Evolutionary conservation across 1,140 invertebrate genomes (phyloP).

Genomic region (Homalodisca vitripennis): DNA sequence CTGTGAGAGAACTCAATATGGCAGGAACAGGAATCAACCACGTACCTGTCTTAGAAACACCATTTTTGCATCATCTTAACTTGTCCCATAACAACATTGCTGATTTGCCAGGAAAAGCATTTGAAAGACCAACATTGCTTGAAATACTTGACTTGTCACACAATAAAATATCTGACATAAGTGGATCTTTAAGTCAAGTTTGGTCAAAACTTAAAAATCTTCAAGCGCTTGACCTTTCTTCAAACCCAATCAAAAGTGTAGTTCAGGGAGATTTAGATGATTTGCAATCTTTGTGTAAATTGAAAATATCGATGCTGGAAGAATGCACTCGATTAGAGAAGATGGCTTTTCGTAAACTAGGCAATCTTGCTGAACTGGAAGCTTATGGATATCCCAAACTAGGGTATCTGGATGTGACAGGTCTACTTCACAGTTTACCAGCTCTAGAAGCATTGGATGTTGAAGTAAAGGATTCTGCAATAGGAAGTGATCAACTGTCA

Average conservation of each 20-base stretch:
- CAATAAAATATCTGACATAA: conserved; percentile 65
- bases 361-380: conserved; percentile 65
- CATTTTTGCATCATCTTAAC: conserved; percentile 80
- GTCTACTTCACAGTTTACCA: conserved; percentile 68
- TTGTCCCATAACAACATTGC: conserved; percentile 74
- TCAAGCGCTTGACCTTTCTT: conserved; percentile 70
- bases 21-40: conserved; percentile 71
- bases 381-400: conserved; percentile 73
- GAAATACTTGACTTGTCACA: conserved; percentile 74
- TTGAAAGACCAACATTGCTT: conserved; percentile 75
- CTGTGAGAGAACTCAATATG: conserved; percentile 75
- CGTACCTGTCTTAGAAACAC: conserved; percentile 75
- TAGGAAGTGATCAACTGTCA: conserved; percentile 79
- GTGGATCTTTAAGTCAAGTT: conserved; percentile 51
- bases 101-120: conserved; percentile 61
- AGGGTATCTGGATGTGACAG: conserved; percentile 80
- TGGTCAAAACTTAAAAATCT: conserved; percentile 68
- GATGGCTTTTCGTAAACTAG: conserved; percentile 70
- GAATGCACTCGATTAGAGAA: conserved; percentile 77
- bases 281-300: conserved; percentile 60
- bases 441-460: conserved; percentile 72
- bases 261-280: conserved; percentile 71
- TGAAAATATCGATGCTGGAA: conserved; percentile 66
- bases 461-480: conserved; percentile 79
- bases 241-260: conserved; percentile 71